A percentile compares a stretch with the other conserved stretches of the same genome.
Evolutionary conservation across 2,888 invertebrate species (phyloP).

Genomic region (Morpho achilles): DNA sequence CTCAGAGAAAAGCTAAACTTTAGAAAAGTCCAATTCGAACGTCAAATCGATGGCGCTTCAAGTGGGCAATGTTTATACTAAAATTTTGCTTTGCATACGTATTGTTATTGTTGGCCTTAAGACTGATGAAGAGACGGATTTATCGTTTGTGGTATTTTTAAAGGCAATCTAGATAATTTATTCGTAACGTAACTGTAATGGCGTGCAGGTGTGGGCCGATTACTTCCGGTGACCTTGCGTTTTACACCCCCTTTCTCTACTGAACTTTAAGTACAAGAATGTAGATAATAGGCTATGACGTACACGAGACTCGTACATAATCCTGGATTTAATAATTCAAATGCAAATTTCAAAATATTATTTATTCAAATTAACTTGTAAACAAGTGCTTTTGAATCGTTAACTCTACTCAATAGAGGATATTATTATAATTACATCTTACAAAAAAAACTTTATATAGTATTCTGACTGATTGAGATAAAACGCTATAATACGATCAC

Average conservation of each 20-base stretch:
- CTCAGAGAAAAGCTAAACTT: neutral
- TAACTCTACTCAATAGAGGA: no score
- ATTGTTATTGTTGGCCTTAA: conserved; percentile 41
- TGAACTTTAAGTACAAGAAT: conserved; percentile 9
- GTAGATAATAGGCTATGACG: conserved; percentile 8
- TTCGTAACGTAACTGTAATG: conserved; percentile 45
- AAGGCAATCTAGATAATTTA: conserved; percentile 35
- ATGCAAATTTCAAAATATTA: neutral
- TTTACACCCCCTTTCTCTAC: conserved; percentile 21
- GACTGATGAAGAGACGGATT: conserved; percentile 18
- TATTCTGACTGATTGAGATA: no score
- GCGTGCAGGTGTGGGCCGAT: conserved; percentile 48
- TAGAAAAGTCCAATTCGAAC: neutral
- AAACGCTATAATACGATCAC: no score
- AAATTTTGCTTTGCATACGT: conserved; percentile 41
- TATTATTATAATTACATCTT: no score
- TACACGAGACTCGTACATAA: neutral
- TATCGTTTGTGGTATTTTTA: conserved; percentile 8
- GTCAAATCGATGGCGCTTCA: neutral
- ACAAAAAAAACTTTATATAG: no score
- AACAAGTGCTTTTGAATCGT: neutral
- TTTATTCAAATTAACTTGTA: neutral
- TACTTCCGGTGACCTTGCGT: conserved; percentile 51
- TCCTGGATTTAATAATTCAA: neutral
- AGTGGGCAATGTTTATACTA: conserved; percentile 27